phyloP scores from a whole-genome alignment of 2,113 vertebrate species.

The Diphyllodes magnificus region DNA sequence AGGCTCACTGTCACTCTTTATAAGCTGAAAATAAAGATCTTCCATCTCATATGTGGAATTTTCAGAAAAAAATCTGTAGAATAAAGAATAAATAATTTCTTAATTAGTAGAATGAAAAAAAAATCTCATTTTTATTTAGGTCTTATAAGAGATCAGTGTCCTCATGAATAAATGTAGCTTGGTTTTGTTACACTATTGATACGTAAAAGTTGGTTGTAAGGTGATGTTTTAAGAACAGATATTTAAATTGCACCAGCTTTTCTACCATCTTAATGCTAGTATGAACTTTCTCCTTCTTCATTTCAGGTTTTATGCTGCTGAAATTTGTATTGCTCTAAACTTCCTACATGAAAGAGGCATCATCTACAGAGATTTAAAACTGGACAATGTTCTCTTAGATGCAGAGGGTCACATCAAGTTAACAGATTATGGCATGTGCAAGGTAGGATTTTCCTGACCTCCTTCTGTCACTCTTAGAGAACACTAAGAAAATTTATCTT shows the following conservation, averaged over 20 bases:
- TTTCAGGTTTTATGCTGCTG: constrained; percentile 94
- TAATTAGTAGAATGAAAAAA: not conserved
- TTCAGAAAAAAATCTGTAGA: not conserved
- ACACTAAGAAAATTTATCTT: not conserved
- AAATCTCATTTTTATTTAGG: not conserved
- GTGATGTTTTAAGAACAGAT: not conserved
- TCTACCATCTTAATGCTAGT: not conserved
- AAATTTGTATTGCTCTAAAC: constrained; percentile 97
- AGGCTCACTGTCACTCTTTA: not conserved
- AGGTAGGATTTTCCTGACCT: constrained; percentile 67
- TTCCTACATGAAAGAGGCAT: constrained; percentile 98
- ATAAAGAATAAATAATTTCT: not conserved
- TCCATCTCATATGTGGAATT: not conserved
- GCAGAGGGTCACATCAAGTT: constrained; percentile 96
- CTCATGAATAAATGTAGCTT: not conserved
- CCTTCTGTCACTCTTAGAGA: not conserved
- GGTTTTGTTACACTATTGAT: not conserved
- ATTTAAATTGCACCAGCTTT: not conserved
- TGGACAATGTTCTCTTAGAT: constrained; percentile 97
- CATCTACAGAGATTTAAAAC: constrained; percentile 95
- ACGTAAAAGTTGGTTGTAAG: not conserved
- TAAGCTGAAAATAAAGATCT: not conserved
- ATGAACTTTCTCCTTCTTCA: not conserved
- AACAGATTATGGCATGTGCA: constrained; percentile 99
- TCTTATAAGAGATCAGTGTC: not conserved